Conservation (phyloP, 2,113 vertebrate genomes). For the Bubalus kerabau region DNA sequence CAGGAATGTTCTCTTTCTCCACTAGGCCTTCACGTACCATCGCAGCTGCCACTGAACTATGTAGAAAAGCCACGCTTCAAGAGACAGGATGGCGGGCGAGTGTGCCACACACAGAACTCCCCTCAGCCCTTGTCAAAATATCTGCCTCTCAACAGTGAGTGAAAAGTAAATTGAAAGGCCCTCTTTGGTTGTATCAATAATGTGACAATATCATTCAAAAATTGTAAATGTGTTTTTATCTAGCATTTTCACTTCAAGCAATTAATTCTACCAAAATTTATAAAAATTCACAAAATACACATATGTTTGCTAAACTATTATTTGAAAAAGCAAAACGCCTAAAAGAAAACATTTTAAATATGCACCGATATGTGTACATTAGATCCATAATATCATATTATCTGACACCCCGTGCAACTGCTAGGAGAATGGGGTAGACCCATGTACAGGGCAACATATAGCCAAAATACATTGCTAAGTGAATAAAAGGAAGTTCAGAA, state of each 20-base stretch:
- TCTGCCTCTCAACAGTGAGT: not conserved
- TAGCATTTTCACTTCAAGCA: not conserved
- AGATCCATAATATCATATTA: not conserved
- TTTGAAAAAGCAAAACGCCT: slow-evolving; percentile 26
- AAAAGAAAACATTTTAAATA: not conserved
- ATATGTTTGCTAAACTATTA: not conserved
- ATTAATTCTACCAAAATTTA: not conserved
- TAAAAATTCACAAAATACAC: not conserved
- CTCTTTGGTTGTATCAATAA: not conserved
- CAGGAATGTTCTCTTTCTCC: not conserved
- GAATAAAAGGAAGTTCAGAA: not conserved
- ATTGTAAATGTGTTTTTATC: not conserved
- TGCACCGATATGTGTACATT: not conserved
- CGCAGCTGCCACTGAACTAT: not conserved
- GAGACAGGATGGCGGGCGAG: not conserved
- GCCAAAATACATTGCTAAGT: not conserved
- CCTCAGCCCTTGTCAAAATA: not conserved
- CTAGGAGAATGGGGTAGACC: not conserved
- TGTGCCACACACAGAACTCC: not conserved
- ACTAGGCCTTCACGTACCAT: not conserved
- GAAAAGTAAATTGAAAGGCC: not conserved
- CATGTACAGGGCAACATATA: not conserved
- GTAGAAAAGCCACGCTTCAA: not conserved
- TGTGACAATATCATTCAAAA: not conserved
- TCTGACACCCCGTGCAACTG: not conserved